Evolutionary conservation across 2,888 invertebrate species (phyloP), one percentile per base, ranked within the genome.

Genomic region (Cybosia mesomella): DNA sequence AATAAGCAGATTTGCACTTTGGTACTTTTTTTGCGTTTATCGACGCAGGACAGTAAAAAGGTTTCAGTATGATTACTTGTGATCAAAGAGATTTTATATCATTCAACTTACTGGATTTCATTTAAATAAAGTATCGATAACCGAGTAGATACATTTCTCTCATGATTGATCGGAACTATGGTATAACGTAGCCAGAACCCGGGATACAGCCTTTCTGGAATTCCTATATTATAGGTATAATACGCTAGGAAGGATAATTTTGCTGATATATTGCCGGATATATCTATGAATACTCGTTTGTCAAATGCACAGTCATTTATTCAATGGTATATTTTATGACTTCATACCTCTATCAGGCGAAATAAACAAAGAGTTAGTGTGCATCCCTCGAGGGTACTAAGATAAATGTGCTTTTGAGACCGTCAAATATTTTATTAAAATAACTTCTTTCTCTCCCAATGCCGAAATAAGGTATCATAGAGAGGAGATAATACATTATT

Each of bases 291-390:
- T 91, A 91, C 92, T 94, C 94, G 92, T 94, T 94, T 94, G 93
- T 94, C 93, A 94, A 94, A 94, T 92, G 92, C 89, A 91, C 91
- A 92, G 92, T 92, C 93, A 93, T 94, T 92, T 94, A 94, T 93
- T 89, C 90, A 91, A 93, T 90, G 93, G 90, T 90, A 88, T 90
- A 81, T 81, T 78, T 82, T 82, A 81, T 78, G 82, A 81, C 73
- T 81, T 76, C 71, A 69, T 81, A 80, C 80, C 82, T 82, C 78
- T 79, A 80, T 82, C 82, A 78, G 60, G 63, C 66, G 71, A 80
- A 82, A 81, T 82, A 81, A 81, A 81, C 82, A 82, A 81, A 74
- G 81, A 81, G 81, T 82, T 80, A 82, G 82, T 81, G 74, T 73
- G 73, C 71, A 76, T 72, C 81, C 73, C 81, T 65, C 55, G 68